phyloP scores from a whole-genome alignment of 2,888 invertebrate species.

The Spilosoma lubricipeda region DNA sequence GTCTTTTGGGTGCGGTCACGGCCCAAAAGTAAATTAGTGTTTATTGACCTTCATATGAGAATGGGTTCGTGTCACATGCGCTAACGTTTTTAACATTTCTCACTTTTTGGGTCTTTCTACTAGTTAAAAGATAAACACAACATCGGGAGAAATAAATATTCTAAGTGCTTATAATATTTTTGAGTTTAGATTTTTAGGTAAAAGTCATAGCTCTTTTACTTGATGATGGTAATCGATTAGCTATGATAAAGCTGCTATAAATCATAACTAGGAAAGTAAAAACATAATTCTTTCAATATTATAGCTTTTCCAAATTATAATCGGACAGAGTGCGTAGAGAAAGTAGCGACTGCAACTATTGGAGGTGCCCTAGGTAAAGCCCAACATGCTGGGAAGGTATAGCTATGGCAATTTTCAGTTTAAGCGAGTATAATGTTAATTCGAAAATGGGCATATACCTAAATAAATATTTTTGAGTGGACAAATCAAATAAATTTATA shows the following conservation, averaged over 20 bases:
- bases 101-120: neutral
- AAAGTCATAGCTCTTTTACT: too few species aligned
- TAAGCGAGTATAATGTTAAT: too few species aligned
- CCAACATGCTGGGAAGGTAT: neutral
- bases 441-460: too few species aligned
- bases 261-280: neutral
- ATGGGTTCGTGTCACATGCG: constrained; percentile 7
- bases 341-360: too few species aligned
- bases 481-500: too few species aligned
- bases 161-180: neutral
- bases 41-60: constrained; percentile 20
- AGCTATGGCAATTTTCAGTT: too few species aligned
- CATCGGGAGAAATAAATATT: neutral
- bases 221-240: too few species aligned
- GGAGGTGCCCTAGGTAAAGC: too few species aligned
- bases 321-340: too few species aligned
- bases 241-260: neutral
- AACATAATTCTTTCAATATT: too few species aligned
- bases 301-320: too few species aligned
- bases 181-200: neutral
- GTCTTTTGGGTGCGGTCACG: constrained; percentile 15
- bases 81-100: constrained; percentile 17
- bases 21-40: constrained; percentile 21
- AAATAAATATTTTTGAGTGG: too few species aligned
- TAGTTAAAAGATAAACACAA: neutral